phyloP scores from a whole-genome alignment of 2,888 invertebrate genomes.

The Prosopocoilus inquinatus region DNA sequence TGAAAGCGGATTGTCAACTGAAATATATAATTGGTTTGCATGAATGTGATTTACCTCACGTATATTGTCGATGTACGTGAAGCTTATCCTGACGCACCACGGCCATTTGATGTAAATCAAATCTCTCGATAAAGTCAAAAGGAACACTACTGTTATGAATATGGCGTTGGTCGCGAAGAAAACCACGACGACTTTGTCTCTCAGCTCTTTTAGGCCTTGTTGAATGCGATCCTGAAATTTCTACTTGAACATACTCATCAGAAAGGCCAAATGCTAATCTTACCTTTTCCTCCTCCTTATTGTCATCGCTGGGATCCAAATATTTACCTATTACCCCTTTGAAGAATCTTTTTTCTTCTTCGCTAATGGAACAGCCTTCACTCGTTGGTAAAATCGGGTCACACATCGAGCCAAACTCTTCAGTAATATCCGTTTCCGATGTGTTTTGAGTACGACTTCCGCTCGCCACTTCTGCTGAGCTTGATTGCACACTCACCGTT shows the following conservation, averaged over 20 bases:
- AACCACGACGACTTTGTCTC: conserved; percentile 66
- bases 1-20: conserved; percentile 29
- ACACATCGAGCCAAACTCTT: conserved; percentile 59
- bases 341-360: conserved; percentile 75
- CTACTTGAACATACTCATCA: no score
- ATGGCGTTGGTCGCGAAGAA: conserved; percentile 76
- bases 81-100: conserved; percentile 55
- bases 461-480: conserved; percentile 47
- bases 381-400: conserved; percentile 65
- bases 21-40: background rate
- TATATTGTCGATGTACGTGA: conserved; percentile 33
- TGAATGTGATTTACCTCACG: no score
- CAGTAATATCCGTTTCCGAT: background rate
- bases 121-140: conserved; percentile 71
- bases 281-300: conserved; percentile 63
- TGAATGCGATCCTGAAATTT: conserved; percentile 44
- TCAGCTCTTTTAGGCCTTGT: conserved; percentile 57
- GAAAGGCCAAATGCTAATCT: no score
- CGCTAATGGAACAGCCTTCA: conserved; percentile 62
- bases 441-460: background rate
- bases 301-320: conserved; percentile 68
- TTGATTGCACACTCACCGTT: conserved; percentile 37
- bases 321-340: conserved; percentile 71
- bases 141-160: conserved; percentile 72
- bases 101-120: conserved; percentile 69